Evolutionary conservation across 30 jellyfish, hydroid and myxozoan genomes (phyloP), one percentile per base, ranked within the genome.

Genomic region (Pelagia noctiluca): DNA sequence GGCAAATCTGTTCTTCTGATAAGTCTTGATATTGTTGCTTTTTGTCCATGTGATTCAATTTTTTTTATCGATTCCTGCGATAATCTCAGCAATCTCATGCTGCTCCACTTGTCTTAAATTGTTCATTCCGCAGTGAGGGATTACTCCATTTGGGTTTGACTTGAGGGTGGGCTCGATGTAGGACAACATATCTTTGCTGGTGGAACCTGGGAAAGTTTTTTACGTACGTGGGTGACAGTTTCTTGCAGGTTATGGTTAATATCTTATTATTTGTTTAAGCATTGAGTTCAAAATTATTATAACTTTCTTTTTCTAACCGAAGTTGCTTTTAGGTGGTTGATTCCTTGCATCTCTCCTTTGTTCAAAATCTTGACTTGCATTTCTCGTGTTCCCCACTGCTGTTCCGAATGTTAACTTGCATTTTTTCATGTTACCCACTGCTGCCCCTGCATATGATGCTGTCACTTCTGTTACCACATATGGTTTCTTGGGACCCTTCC

Each of bases 131-230:
- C 87, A 75, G 35, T 25, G 46, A 0, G 54, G 2, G 63, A 53
- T 29, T 46, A 52, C 28, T 22, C 38, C 76, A 53, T 52, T 64
- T 50, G 87, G 87, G 75, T 35, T 75, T 0, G 37, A 11, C 2
- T 36, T 53, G 36, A 75, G 33, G 0, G 87, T 52, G 18, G 76
- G 87, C 65, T 75, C 64, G 10, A 75, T 2, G 37, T 75, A 75
- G 22, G 57, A 36, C 33, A 0, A 2, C 78, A 75, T 75, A 52
- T 75, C 61, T 10, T 57, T 76, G 0, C 31, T 36, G 33, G 67
- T 75, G 22, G 78, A 66, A 26, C 76, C 87, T 0, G 87, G 87
- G 63, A 75, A 75, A 10, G 68, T 24, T 31, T n/a, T 75, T 75
- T 21, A 75, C 3, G n/a, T n/a, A n/a, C n/a, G n/a, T n/a, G n/a